A percentile compares a stretch with the other conserved stretches of the same genome.
Conservation (phyloP, 2,113 vertebrate genomes). For the Centropus unirufus region DNA sequence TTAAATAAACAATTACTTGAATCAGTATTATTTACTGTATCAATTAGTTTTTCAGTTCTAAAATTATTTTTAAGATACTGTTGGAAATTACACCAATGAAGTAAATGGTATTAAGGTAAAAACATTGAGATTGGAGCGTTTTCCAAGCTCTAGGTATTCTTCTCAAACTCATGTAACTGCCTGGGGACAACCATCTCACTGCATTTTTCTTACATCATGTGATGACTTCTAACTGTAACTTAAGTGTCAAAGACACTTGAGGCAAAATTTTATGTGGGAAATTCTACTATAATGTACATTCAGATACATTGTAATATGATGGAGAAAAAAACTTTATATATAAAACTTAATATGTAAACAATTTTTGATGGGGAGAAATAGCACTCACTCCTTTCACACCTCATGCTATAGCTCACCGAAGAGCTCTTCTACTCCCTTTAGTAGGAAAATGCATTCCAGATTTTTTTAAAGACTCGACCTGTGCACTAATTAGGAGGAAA, state of each 20-base stretch:
- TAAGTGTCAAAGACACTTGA: background rate
- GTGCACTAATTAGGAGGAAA: background rate
- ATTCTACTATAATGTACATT: background rate
- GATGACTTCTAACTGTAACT: background rate
- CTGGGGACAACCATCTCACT: background rate
- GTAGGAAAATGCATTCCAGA: background rate
- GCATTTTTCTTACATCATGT: background rate
- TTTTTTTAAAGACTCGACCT: background rate
- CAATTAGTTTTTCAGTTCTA: background rate
- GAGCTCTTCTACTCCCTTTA: background rate
- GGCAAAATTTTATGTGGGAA: background rate
- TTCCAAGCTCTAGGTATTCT: background rate
- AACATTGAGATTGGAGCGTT: background rate
- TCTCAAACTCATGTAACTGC: background rate
- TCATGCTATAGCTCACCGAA: background rate
- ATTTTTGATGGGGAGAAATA: background rate
- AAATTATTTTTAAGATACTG: constrained; percentile 4
- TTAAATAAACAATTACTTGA: constrained; percentile 3
- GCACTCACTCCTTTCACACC: background rate
- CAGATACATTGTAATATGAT: background rate
- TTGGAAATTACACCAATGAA: background rate
- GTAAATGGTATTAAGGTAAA: background rate
- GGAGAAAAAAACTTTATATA: background rate
- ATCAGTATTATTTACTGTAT: background rate
- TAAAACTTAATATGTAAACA: background rate